Conservation (phyloP, 64 coral and sea anemone genomes). For the Stichodactyla helianthus region DNA sequence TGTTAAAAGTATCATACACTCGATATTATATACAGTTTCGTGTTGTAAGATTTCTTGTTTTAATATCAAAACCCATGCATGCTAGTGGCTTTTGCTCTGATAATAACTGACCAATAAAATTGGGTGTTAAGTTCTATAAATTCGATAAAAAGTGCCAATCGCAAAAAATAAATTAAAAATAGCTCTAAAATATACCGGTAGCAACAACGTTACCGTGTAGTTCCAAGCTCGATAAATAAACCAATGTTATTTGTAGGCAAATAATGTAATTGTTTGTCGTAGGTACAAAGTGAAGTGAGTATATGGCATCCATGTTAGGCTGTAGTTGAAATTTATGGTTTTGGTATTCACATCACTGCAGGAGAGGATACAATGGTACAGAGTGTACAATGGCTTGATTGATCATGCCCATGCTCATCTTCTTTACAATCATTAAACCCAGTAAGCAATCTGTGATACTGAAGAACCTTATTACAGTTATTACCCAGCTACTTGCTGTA, state of each 20-base stretch:
- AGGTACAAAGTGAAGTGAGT: too few relatives aligned
- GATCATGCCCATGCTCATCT: not conserved
- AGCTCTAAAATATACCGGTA: not conserved
- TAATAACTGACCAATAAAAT: not conserved
- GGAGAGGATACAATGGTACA: too few relatives aligned
- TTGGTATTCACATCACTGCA: too few relatives aligned
- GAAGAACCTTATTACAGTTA: not conserved
- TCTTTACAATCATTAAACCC: not conserved
- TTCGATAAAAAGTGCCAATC: not conserved
- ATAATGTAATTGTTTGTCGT: not conserved
- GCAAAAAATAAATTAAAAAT: not conserved
- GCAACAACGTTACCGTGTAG: not conserved
- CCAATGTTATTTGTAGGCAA: not conserved
- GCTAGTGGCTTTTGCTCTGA: not conserved
- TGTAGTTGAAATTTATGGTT: too few relatives aligned
- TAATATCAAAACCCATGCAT: not conserved
- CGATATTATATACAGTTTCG: not conserved
- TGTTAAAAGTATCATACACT: not conserved
- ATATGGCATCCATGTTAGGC: too few relatives aligned
- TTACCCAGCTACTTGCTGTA: conserved; percentile 8
- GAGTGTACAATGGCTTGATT: too few relatives aligned
- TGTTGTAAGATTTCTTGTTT: not conserved
- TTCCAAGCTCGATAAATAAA: not conserved
- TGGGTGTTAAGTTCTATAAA: not conserved
- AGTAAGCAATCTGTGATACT: not conserved